A percentile compares a stretch with the other conserved stretches of the same genome.
Evolutionary conservation across 2,888 invertebrate genomes (phyloP).

Genomic region (Cyclophora punctaria): DNA sequence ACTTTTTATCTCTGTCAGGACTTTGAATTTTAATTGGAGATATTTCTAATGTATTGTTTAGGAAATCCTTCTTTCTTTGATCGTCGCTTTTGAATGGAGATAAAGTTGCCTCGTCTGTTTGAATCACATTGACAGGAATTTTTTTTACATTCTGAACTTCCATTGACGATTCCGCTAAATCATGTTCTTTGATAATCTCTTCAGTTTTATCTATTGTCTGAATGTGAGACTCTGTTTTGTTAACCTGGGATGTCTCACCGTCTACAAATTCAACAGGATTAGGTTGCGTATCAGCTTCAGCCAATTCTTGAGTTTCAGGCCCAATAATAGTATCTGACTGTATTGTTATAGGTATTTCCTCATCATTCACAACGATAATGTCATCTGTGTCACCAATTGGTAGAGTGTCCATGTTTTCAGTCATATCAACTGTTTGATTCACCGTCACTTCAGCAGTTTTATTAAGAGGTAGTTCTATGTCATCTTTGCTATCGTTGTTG

Average conservation of each 20-base stretch:
- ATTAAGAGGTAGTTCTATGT: conserved; percentile 46
- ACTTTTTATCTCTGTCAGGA: conserved; percentile 44
- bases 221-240: not conserved
- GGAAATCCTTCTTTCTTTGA: conserved; percentile 67
- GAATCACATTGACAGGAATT: conserved; percentile 3
- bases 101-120: conserved; percentile 25
- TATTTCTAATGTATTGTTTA: conserved; percentile 75
- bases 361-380: conserved; percentile 32
- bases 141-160: not conserved
- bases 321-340: conserved; percentile 27
- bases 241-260: conserved; percentile 4
- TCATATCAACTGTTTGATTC: conserved; percentile 27
- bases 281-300: conserved; percentile 55
- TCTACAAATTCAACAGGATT: conserved; percentile 23
- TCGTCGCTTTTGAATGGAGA: conserved; percentile 55
- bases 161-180: conserved; percentile 12
- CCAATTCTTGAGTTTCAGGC: conserved; percentile 42
- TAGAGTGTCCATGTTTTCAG: conserved; percentile 55
- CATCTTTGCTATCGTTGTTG: conserved; percentile 36
- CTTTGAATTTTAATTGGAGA: conserved; percentile 74
- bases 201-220: conserved; percentile 1
- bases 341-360: conserved; percentile 21
- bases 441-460: conserved; percentile 36
- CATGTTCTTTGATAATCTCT: conserved; percentile 25
- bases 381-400: conserved; percentile 30